phyloP scores from a whole-genome alignment of 2,113 vertebrate genomes.

The Ivindomyrus marchei region DNA sequence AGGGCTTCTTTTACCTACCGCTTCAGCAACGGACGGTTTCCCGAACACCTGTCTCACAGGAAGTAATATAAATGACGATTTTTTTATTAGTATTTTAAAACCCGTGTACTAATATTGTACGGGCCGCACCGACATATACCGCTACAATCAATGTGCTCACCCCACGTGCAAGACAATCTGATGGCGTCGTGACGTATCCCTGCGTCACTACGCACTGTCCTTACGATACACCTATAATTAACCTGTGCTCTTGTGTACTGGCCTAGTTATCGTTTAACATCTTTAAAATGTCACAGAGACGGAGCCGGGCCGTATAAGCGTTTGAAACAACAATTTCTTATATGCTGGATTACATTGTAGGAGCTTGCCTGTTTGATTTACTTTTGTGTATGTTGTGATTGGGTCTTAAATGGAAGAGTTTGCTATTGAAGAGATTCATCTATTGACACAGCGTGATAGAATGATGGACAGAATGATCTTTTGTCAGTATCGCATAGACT shows the following conservation, averaged over 20 bases:
- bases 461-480: not conserved
- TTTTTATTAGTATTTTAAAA: not conserved
- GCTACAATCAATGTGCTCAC: not conserved
- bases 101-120: not conserved
- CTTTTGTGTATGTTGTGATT: not conserved
- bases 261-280: not conserved
- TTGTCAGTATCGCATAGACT: not conserved
- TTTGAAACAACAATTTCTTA: not conserved
- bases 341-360: not conserved
- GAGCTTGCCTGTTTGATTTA: not conserved
- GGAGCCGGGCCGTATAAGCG: not conserved
- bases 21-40: not conserved
- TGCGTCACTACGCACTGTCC: not conserved
- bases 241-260: not conserved
- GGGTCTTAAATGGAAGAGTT: not conserved
- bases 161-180: slow-evolving; percentile 1
- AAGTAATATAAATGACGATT: no score
- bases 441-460: not conserved
- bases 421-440: not conserved
- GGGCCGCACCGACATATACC: not conserved
- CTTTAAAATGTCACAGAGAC: not conserved
- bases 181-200: not conserved
- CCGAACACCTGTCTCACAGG: not conserved
- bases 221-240: not conserved
- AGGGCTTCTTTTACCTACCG: not conserved